Conservation (phyloP, 2,888 invertebrate species). For the Rhingia campestris region DNA sequence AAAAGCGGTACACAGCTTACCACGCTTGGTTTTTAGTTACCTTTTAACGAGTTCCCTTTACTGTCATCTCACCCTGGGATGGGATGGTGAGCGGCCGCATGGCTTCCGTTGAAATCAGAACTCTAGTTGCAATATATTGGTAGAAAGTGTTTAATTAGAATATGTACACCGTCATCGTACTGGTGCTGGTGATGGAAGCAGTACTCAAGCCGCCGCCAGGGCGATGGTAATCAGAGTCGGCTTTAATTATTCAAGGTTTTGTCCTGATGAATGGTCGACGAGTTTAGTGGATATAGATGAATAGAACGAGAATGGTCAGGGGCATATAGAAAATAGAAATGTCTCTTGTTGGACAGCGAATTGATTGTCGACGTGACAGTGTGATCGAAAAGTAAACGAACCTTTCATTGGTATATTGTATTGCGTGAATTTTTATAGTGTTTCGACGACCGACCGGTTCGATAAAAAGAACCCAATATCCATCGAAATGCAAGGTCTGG, state of each 20-base stretch:
- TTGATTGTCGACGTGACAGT: slow-evolving; percentile 25
- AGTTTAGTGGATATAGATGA: slow-evolving; percentile 61
- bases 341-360: slow-evolving; percentile 31
- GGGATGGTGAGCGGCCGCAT: slow-evolving; percentile 16
- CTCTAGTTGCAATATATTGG: slow-evolving; percentile 66
- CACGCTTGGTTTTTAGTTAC: slow-evolving; percentile 71
- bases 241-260: slow-evolving; percentile 82
- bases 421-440: too few species aligned
- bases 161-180: slow-evolving; percentile 30
- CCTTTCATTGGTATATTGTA: too few species aligned
- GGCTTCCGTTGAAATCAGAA: slow-evolving; percentile 55
- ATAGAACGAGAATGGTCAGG: slow-evolving; percentile 41
- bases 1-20: slow-evolving; percentile 48
- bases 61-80: slow-evolving; percentile 49
- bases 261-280: slow-evolving; percentile 80
- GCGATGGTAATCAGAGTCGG: slow-evolving; percentile 82
- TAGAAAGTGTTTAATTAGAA: slow-evolving; percentile 72
- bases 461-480: too few species aligned
- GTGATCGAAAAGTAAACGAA: slow-evolving; percentile 12
- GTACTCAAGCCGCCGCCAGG: slow-evolving; percentile 55
- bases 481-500: too few species aligned
- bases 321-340: slow-evolving; percentile 2
- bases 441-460: too few species aligned
- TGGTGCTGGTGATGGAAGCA: slow-evolving; percentile 19
- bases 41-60: slow-evolving; percentile 72